A percentile compares a stretch with the other conserved stretches of the same genome.
Conservation (phyloP, 1,140 invertebrate species). For the Drosophila carrolli region DNA sequence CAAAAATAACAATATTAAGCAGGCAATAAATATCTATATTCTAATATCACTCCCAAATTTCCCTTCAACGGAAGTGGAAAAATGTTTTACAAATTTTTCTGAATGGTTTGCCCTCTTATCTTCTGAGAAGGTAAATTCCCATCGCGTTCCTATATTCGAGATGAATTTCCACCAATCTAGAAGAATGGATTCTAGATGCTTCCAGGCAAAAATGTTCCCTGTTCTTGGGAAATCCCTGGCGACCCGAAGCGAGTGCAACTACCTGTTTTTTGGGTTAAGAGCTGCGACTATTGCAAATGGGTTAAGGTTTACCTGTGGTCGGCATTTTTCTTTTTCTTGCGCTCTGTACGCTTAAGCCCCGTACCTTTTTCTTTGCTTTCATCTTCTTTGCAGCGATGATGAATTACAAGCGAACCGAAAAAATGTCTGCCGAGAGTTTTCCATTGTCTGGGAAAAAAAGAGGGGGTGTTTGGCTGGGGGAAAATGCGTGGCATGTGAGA, state of each 20-base stretch:
- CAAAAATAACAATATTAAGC: not conserved
- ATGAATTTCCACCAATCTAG: constrained; percentile 21
- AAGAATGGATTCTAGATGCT: constrained; percentile 7
- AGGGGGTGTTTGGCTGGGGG: constrained; percentile 10
- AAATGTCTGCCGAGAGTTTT: constrained; percentile 49
- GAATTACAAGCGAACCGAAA: constrained; percentile 64
- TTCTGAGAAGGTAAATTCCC: constrained; percentile 22
- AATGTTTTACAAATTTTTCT: not conserved
- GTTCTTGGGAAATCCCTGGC: constrained; percentile 21
- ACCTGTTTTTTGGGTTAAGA: constrained; percentile 51
- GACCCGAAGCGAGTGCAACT: constrained; percentile 11
- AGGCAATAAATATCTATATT: not conserved
- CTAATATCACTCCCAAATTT: not conserved
- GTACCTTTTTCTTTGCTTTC: constrained; percentile 46
- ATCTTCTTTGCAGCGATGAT: constrained; percentile 56
- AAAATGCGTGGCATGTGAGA: constrained; percentile 77
- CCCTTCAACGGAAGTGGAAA: constrained; percentile 19
- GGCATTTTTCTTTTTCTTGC: constrained; percentile 27
- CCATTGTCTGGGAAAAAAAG: constrained; percentile 45
- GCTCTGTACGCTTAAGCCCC: constrained; percentile 5
- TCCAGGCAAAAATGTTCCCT: constrained; percentile 20
- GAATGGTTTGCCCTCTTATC: constrained; percentile 10
- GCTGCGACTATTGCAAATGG: constrained; percentile 44
- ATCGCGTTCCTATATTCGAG: constrained; percentile 21
- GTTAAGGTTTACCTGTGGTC: constrained; percentile 62